Conservation (phyloP, 2,113 vertebrate genomes). For the Sceloporus undulatus region DNA sequence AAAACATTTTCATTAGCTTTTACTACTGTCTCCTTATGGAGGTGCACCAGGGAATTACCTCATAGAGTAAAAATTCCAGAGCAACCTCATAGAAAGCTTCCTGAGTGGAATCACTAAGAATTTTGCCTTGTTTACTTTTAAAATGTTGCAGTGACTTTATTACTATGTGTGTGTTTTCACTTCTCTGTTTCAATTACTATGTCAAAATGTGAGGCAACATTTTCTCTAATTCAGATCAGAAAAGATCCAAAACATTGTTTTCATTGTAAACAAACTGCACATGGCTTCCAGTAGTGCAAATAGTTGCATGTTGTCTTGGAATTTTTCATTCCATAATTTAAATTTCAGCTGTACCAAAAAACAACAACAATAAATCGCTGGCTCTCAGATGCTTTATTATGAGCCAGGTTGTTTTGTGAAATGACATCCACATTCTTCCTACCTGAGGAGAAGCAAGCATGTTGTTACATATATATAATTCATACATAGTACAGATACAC, state of each 20-base stretch:
- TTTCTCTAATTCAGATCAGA: background rate
- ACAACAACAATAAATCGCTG: constrained; percentile 20
- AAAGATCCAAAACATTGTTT: background rate
- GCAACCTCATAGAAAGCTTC: constrained; percentile 38
- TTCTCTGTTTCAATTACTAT: background rate
- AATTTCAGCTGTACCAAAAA: constrained; percentile 31
- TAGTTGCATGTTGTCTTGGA: background rate
- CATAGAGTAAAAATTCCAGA: constrained; percentile 65
- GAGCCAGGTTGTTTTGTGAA: background rate
- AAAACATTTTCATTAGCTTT: constrained; percentile 69
- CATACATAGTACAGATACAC: background rate
- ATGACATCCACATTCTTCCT: background rate
- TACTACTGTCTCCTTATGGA: constrained; percentile 71
- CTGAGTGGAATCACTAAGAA: constrained; percentile 51
- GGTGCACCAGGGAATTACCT: constrained; percentile 71
- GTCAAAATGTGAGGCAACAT: background rate
- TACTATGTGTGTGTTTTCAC: constrained; percentile 10
- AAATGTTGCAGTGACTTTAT: constrained; percentile 67
- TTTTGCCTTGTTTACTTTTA: constrained; percentile 33
- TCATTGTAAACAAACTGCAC: background rate
- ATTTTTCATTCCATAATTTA: background rate
- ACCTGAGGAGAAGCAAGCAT: background rate
- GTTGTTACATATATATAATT: background rate
- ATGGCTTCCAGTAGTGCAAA: background rate
- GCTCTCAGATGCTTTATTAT: constrained; percentile 10